Evolutionary conservation across 2,888 invertebrate species (phyloP).

Genomic region (Nemotelus pantherinus): DNA sequence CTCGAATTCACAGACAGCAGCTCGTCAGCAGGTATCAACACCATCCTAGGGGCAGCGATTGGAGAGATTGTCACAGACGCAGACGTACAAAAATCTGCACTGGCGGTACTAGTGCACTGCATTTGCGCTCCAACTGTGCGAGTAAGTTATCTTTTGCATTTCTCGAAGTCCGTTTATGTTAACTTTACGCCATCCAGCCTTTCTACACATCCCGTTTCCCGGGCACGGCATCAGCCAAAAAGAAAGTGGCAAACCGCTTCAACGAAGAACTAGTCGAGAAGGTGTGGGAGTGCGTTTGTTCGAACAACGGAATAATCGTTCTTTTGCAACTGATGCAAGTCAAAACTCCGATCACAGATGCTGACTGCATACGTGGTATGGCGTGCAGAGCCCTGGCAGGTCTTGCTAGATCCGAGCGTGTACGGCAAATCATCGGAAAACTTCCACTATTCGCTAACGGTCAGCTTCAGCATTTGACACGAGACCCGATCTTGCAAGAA

Average conservation of each 20-base stretch:
- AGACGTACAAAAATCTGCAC: constrained; percentile 90
- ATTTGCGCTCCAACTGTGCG: constrained; percentile 90
- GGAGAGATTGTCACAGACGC: constrained; percentile 91
- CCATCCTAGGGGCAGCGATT: constrained; percentile 86
- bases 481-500: constrained; percentile 96
- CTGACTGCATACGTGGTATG: constrained; percentile 91
- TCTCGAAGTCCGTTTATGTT: background rate
- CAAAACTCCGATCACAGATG: constrained; percentile 96
- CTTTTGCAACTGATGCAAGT: constrained; percentile 87
- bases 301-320: constrained; percentile 97
- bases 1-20: constrained; percentile 81
- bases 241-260: constrained; percentile 71
- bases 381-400: constrained; percentile 95
- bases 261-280: constrained; percentile 89
- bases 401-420: constrained; percentile 90
- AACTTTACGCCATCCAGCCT: constrained; percentile 57
- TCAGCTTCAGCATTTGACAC: constrained; percentile 93
- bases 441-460: constrained; percentile 93
- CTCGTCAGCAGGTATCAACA: constrained; percentile 81
- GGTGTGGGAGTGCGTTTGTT: constrained; percentile 93
- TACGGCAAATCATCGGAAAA: constrained; percentile 94
- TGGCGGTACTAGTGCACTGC: constrained; percentile 91
- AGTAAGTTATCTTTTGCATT: constrained; percentile 64
- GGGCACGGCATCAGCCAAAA: constrained; percentile 60
- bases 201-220: constrained; percentile 66